phyloP scores from a whole-genome alignment of 1,140 invertebrate genomes.

The Caenorhabditis remanei region DNA sequence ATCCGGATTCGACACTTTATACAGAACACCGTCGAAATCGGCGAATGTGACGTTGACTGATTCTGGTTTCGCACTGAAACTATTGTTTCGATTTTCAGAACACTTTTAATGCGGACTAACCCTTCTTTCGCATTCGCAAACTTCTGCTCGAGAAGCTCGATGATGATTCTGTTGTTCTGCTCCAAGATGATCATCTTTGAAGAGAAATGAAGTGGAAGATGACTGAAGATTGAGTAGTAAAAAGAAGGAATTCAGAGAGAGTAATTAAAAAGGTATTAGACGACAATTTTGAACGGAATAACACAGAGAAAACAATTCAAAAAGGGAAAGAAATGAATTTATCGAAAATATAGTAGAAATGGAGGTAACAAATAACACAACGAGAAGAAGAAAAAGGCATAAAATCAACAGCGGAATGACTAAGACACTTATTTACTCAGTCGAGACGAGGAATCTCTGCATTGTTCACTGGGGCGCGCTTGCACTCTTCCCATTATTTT shows the following conservation, averaged over 20 bases:
- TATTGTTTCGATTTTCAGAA: slow-evolving; percentile 66
- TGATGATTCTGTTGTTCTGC: slow-evolving; percentile 97
- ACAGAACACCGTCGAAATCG: slow-evolving; percentile 98
- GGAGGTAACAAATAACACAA: neutral
- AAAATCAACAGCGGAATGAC: neutral
- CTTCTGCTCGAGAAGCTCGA: slow-evolving; percentile 93
- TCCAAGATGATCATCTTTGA: slow-evolving; percentile 93
- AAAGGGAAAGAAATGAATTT: neutral
- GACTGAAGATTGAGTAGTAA: neutral
- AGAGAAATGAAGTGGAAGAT: neutral
- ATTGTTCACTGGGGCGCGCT: neutral
- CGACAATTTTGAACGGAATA: neutral
- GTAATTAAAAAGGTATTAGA: slow-evolving; percentile 35
- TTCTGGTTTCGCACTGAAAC: slow-evolving; percentile 90
- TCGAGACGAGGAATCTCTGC: neutral
- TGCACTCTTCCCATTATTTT: neutral
- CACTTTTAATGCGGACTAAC: slow-evolving; percentile 82
- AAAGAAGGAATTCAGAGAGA: no score
- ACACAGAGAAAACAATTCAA: neutral
- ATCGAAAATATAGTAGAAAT: neutral
- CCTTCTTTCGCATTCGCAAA: slow-evolving; percentile 93
- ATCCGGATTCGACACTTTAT: slow-evolving; percentile 96
- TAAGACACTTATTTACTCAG: slow-evolving; percentile 20
- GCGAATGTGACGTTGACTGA: slow-evolving; percentile 90
- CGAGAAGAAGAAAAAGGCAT: neutral